A percentile compares a stretch with the other conserved stretches of the same genome.
Conservation (phyloP, 2,797 vertebrate species). For the Oryzias sinensis region DNA sequence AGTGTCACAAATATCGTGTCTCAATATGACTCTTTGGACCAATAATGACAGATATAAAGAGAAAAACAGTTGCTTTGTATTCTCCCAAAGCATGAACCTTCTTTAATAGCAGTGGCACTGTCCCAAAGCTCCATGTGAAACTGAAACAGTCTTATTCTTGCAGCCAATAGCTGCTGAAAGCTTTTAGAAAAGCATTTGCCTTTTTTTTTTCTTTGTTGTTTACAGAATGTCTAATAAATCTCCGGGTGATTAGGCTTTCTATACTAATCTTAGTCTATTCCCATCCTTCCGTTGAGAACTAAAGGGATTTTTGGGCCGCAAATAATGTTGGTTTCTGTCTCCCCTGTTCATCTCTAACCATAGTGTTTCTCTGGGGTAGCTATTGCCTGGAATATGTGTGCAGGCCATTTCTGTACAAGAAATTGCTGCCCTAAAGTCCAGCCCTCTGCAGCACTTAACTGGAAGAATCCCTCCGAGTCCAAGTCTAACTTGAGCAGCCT, state of each 20-base stretch:
- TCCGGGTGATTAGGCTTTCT: slow-evolving; percentile 52
- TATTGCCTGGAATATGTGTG: slow-evolving; percentile 50
- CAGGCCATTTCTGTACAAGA: slow-evolving; percentile 47
- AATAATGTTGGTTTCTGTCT: slow-evolving; percentile 61
- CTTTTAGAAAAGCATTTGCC: slow-evolving; percentile 44
- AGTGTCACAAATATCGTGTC: neutral
- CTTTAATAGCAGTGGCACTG: slow-evolving; percentile 51
- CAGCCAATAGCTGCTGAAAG: slow-evolving; percentile 54
- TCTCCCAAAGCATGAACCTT: slow-evolving; percentile 29
- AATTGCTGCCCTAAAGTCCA: slow-evolving; percentile 20
- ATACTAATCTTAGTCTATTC: slow-evolving; percentile 58
- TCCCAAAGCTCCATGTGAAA: slow-evolving; percentile 54
- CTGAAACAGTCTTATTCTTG: slow-evolving; percentile 39
- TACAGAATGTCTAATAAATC: slow-evolving; percentile 59
- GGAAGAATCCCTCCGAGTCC: slow-evolving; percentile 18
- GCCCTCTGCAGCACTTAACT: slow-evolving; percentile 11
- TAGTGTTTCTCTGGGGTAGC: slow-evolving; percentile 54
- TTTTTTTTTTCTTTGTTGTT: slow-evolving; percentile 61
- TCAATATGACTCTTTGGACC: neutral
- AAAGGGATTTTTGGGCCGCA: slow-evolving; percentile 53
- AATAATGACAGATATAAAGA: neutral
- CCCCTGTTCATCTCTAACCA: slow-evolving; percentile 52
- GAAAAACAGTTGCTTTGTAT: slow-evolving; percentile 10
- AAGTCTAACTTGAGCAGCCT: slow-evolving; percentile 21
- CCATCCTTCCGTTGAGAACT: slow-evolving; percentile 59